phyloP scores from a whole-genome alignment of 92 coral and sea anemone genomes.

The Pocillopora grandis region DNA sequence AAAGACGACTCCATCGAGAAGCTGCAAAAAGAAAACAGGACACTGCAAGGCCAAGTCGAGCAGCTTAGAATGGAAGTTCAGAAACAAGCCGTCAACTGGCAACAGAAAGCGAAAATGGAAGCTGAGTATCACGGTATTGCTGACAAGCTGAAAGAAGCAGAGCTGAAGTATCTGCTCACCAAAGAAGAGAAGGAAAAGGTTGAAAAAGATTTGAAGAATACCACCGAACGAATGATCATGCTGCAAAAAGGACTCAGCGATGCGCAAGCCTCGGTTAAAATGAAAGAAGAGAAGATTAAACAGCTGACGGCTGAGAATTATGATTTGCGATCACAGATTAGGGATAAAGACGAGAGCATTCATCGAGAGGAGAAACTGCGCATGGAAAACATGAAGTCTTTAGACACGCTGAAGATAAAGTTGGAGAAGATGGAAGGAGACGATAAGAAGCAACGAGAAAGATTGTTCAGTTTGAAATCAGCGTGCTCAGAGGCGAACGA shows the following conservation, averaged over 20 bases:
- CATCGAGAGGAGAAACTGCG: slow-evolving; percentile 71
- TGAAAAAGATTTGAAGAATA: slow-evolving; percentile 55
- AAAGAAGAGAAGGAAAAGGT: slow-evolving; percentile 62
- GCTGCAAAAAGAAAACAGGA: slow-evolving; percentile 42
- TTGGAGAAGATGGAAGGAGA: slow-evolving; percentile 69
- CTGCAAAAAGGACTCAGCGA: slow-evolving; percentile 61
- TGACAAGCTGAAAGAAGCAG: slow-evolving; percentile 59
- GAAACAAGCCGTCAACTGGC: slow-evolving; percentile 17
- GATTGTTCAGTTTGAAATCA: slow-evolving; percentile 78
- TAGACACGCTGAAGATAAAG: slow-evolving; percentile 73
- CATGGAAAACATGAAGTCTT: slow-evolving; percentile 83
- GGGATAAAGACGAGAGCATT: slow-evolving; percentile 63
- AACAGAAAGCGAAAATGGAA: slow-evolving; percentile 36
- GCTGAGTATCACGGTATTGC: slow-evolving; percentile 47
- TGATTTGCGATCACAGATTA: slow-evolving; percentile 54
- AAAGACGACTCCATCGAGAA: slow-evolving; percentile 46
- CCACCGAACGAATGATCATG: slow-evolving; percentile 39
- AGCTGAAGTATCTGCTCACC: slow-evolving; percentile 41
- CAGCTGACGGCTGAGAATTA: slow-evolving; percentile 57
- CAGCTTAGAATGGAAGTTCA: slow-evolving; percentile 47
- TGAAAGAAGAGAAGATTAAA: slow-evolving; percentile 60
- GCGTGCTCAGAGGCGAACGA: slow-evolving; percentile 93
- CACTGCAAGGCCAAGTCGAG: slow-evolving; percentile 31
- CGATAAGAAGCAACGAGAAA: slow-evolving; percentile 76
- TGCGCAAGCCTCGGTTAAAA: slow-evolving; percentile 39